Conservation (phyloP, 2,888 invertebrate genomes). For the Cylindroiulus punctatus region DNA sequence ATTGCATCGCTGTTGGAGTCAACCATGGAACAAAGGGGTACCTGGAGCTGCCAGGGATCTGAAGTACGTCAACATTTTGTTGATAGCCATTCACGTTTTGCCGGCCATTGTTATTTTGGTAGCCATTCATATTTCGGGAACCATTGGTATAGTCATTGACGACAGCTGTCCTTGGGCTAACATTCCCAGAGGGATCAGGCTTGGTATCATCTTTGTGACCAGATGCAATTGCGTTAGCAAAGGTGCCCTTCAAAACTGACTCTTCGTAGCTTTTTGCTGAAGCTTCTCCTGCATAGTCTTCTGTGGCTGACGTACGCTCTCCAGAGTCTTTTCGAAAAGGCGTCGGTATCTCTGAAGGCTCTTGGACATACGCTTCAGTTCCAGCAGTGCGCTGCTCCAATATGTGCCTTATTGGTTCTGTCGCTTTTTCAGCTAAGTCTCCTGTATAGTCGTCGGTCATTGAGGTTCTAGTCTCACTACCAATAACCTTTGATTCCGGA, state of each 20-base stretch:
- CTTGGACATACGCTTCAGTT: background rate
- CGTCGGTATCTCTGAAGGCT: background rate
- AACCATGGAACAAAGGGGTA: background rate
- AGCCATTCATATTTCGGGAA: background rate
- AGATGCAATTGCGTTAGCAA: conserved; percentile 22
- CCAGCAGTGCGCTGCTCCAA: conserved; percentile 6
- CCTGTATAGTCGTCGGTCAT: conserved; percentile 35
- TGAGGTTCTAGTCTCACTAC: conserved; percentile 32
- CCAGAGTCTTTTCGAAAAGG: background rate
- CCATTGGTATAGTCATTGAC: conserved; percentile 22
- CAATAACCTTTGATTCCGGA: background rate
- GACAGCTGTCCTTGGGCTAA: conserved; percentile 35
- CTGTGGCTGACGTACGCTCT: conserved; percentile 25
- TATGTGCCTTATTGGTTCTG: background rate
- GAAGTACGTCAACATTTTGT: background rate
- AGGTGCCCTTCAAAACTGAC: background rate
- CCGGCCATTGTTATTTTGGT: background rate
- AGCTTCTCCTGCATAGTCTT: conserved; percentile 23
- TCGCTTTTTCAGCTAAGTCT: background rate
- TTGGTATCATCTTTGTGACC: background rate
- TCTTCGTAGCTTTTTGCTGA: background rate
- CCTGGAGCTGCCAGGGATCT: background rate
- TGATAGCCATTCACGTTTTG: background rate
- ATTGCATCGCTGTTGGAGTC: background rate
- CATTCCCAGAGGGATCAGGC: background rate